A percentile compares a stretch with the other conserved stretches of the same genome.
These are phyloP conservation scores for Atrina japonica DNA, from an alignment of 2,888 invertebrate genomes.

Conservation along the genomic window DNA sequence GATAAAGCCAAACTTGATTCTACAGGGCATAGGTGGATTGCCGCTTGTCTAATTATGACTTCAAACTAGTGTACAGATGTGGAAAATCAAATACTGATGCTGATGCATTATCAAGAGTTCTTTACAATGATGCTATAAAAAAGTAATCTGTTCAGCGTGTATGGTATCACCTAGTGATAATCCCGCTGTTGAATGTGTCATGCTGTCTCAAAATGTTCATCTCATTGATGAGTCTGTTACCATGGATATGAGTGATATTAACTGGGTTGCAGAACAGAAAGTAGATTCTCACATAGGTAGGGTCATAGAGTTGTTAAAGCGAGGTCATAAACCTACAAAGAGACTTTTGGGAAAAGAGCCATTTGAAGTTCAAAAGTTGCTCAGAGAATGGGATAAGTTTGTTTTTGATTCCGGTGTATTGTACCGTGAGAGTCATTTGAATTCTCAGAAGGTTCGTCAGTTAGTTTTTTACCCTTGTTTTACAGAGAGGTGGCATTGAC, in stretches of 20 bases:
- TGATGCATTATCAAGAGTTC: too few species aligned
- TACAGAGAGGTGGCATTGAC: not conserved
- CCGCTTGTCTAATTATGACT: conserved; percentile 39
- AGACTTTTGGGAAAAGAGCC: too few species aligned
- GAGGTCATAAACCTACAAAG: not conserved
- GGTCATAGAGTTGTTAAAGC: conserved; percentile 1
- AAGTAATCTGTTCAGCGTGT: not conserved
- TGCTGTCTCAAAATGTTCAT: not conserved
- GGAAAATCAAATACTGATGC: not conserved
- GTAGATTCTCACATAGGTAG: not conserved
- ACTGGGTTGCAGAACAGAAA: conserved; percentile 1
- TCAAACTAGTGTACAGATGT: conserved; percentile 21
- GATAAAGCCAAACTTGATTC: too few species aligned
- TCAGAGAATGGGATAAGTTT: too few species aligned
- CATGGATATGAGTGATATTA: not conserved
- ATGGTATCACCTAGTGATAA: too few species aligned
- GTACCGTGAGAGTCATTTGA: conserved; percentile 5
- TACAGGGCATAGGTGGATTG: too few species aligned
- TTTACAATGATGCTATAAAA: not conserved
- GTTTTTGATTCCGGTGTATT: conserved; percentile 32
- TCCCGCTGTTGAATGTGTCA: too few species aligned
- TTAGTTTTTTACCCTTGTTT: conserved; percentile 28
- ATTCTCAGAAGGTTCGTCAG: conserved; percentile 13
- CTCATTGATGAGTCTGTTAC: not conserved
- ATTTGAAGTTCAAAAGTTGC: too few species aligned